Percentiles rank a stretch among this genome's conserved stretches.
Conservation (phyloP, 2,113 vertebrate species). For the Benitochromis conjunctus region DNA sequence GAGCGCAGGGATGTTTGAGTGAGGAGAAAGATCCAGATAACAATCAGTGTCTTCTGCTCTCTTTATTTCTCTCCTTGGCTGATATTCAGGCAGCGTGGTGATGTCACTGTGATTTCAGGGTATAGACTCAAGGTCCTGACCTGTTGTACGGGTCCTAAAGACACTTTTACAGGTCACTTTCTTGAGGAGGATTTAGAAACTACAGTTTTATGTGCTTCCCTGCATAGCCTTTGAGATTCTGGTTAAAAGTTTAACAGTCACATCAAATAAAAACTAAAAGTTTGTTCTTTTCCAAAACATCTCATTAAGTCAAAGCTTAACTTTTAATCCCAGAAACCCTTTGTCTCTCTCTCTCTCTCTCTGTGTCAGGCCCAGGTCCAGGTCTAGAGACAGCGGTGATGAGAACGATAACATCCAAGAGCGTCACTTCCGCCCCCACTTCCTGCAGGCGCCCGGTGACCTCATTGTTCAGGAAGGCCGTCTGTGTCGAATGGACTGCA, state of each 20-base stretch:
- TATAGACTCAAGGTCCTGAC: slow-evolving; percentile 2
- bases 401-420: slow-evolving; percentile 97
- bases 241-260: neutral
- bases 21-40: slow-evolving; percentile 4
- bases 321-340: neutral
- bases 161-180: neutral
- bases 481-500: slow-evolving; percentile 98
- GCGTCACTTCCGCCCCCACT: slow-evolving; percentile 97
- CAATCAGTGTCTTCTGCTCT: slow-evolving; percentile 3
- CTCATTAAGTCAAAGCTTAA: neutral
- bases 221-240: neutral
- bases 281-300: neutral
- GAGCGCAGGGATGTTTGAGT: neutral
- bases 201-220: fast-evolving
- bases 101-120: slow-evolving; percentile 32
- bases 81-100: slow-evolving; percentile 1
- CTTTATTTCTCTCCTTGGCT: slow-evolving; percentile 7
- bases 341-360: neutral
- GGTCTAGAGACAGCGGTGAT: slow-evolving; percentile 94
- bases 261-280: neutral
- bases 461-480: slow-evolving; percentile 94
- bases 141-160: neutral
- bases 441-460: slow-evolving; percentile 96
- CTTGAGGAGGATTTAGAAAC: neutral
- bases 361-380: slow-evolving; percentile 84